A percentile compares a stretch with the other conserved stretches of the same genome.
Conservation (phyloP, 53 echinoderm and acorn worm genomes). For the Antedon mediterranea region DNA sequence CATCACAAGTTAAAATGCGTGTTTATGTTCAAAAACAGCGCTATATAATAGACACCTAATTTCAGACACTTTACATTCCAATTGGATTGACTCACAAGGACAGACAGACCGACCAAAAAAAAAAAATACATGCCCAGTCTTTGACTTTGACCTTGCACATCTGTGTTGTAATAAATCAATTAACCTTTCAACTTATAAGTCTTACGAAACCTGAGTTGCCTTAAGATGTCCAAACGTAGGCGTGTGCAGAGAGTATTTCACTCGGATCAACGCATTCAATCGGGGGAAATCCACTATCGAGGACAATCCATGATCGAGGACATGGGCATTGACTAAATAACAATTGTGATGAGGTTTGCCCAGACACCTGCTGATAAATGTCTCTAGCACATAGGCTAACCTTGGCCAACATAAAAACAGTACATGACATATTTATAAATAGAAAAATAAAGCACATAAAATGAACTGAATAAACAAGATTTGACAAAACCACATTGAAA, state of each 20-base stretch:
- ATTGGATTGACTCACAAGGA: not conserved
- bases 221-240: not conserved
- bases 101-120: not conserved
- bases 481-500: too few relatives aligned
- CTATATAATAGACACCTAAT: not conserved
- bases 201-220: not conserved
- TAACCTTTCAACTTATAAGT: not conserved
- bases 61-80: not conserved
- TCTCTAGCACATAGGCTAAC: not conserved
- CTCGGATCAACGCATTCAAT: not conserved
- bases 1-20: too few relatives aligned
- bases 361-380: not conserved
- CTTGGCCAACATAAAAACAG: not conserved
- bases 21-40: too few relatives aligned
- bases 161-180: not conserved
- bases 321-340: not conserved
- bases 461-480: too few relatives aligned
- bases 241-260: not conserved
- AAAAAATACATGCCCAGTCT: not conserved
- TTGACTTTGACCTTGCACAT: not conserved
- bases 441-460: too few relatives aligned
- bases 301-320: not conserved
- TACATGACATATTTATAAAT: not conserved
- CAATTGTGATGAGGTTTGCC: not conserved
- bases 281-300: too few relatives aligned